Percentiles rank a stretch among this genome's conserved stretches.
These are phyloP conservation scores for Campopleginae sp. DNA, from an alignment of 2,888 invertebrate genomes.

Conservation along the genomic window DNA sequence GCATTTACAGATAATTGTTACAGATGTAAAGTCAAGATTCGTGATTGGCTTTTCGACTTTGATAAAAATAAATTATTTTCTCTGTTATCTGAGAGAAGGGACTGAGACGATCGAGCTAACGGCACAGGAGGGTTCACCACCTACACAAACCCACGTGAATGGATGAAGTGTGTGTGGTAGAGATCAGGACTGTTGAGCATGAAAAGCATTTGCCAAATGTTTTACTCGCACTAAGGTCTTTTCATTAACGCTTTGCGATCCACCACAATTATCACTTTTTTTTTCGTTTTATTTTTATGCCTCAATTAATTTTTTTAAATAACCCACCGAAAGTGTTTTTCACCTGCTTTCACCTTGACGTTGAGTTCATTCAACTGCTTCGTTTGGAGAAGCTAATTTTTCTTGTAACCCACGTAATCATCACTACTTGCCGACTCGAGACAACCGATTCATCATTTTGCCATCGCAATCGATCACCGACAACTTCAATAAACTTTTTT, in stretches of 20 bases:
- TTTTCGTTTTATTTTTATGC: background rate
- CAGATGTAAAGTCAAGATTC: constrained; percentile 26
- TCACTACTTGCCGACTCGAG: background rate
- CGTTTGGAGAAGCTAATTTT: background rate
- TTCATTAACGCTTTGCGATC: background rate
- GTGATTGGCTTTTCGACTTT: constrained; percentile 54
- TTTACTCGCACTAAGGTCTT: background rate
- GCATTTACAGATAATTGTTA: constrained; percentile 11
- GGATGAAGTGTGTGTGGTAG: constrained; percentile 1
- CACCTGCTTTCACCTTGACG: background rate
- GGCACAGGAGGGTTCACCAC: background rate
- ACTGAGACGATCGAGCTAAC: background rate
- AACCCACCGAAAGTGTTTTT: background rate
- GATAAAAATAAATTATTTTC: constrained; percentile 26
- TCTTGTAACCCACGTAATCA: background rate
- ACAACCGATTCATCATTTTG: background rate
- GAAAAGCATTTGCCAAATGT: constrained; percentile 11
- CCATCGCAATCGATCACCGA: background rate
- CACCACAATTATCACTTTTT: background rate
- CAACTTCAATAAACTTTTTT: constrained; percentile 41
- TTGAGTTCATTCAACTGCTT: background rate
- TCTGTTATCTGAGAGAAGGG: constrained; percentile 19
- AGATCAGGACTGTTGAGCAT: background rate
- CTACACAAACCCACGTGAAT: background rate
- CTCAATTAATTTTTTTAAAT: background rate